A percentile compares a stretch with the other conserved stretches of the same genome.
Conservation (phyloP, 2,113 vertebrate species). For the Reinhardtius hippoglossoides region DNA sequence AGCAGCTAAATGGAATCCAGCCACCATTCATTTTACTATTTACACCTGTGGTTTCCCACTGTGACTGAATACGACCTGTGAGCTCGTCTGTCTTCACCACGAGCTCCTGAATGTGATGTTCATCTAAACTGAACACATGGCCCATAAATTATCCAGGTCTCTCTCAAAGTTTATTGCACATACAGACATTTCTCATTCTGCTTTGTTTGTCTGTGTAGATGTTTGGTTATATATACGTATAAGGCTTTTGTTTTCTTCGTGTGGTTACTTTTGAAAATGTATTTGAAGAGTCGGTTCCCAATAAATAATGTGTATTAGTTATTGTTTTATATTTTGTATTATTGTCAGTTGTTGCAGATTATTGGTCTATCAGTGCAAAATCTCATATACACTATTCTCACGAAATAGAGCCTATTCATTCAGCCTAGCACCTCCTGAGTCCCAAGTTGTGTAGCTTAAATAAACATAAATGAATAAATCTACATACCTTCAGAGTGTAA, state of each 20-base stretch:
- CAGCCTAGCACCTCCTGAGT: no score
- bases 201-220: neutral
- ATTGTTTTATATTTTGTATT: no score
- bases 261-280: neutral
- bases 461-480: no score
- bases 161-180: neutral
- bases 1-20: neutral
- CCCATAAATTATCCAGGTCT: neutral
- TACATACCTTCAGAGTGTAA: no score
- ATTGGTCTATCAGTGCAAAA: no score
- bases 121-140: neutral
- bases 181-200: neutral
- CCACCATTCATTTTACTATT: neutral
- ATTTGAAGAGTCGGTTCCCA: neutral
- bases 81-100: neutral
- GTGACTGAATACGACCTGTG: neutral
- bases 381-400: no score
- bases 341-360: no score
- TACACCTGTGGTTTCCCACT: neutral
- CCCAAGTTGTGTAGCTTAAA: no score
- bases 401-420: no score
- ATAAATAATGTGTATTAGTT: no score
- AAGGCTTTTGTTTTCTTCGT: neutral
- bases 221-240: neutral
- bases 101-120: neutral